Evolutionary conservation across 1,140 invertebrate genomes (phyloP), one percentile per base, ranked within the genome.

Genomic region (Rhynchophorus ferrugineus): DNA sequence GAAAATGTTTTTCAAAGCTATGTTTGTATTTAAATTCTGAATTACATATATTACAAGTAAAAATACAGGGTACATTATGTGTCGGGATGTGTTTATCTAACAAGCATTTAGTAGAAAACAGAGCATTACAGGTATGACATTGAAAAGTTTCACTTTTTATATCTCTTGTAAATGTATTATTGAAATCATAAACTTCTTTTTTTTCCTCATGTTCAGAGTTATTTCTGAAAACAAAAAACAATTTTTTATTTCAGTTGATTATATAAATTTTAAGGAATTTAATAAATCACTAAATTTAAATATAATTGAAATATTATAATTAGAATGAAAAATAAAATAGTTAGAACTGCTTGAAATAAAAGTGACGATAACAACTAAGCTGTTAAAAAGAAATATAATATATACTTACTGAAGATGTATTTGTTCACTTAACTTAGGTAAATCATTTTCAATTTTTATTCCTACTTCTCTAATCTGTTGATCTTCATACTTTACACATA

Each of bases 11-110:
- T 9, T 47, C 3, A 35, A 24, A 54, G 24, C 51, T 54, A 35
- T 54, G 24, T 19, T 54, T 54, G 20, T 54, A 54, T 47, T 46
- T 54, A 19, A 54, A 54, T 21, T 41, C 36, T 9, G 41, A 14
- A 22, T 54, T 20, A 22, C 51, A 54, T 19, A 13, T 36, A 11
- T 47, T 39, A 54, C 51, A 54, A 34, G 7, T 24, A n/a, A 46
- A 54, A 35, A 22, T 18, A 13, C 19, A 33, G 11, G 46, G n/a
- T 18, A 11, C 35, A 35, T 38, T 35, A 39, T 54, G 51, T 7
- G 39, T 18, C 19, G 44, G 51, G 1, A 21, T 24, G 14, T 54
- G 51, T 14, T 44, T 39, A 37, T 47, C 44, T 14, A 54, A 41
- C 8, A 38, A 44, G 44, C 51, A 54, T 47, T 54, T 54, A 6